Conservation (phyloP, 2,888 invertebrate genomes). For the Rotaria socialis region DNA sequence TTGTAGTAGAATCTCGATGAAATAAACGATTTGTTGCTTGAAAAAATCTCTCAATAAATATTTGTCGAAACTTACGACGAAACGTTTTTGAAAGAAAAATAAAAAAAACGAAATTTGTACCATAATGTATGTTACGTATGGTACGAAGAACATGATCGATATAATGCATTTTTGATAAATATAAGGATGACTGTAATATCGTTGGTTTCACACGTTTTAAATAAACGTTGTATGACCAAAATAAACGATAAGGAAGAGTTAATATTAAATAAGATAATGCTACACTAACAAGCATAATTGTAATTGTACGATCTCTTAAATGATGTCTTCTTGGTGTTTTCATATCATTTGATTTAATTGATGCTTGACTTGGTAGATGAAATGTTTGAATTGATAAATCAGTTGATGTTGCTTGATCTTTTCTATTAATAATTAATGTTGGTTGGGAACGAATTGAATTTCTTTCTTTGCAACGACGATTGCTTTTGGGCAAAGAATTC, state of each 20-base stretch:
- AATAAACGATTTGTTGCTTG: neutral
- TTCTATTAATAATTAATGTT: neutral
- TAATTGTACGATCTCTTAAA: slow-evolving; percentile 17
- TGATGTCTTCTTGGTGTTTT: neutral
- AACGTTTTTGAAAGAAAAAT: slow-evolving; percentile 26
- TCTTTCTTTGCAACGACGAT: neutral
- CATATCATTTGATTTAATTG: neutral
- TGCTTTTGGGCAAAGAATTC: neutral
- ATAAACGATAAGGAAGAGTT: neutral
- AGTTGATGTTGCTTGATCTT: slow-evolving; percentile 6
- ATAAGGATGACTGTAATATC: neutral
- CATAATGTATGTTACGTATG: slow-evolving; percentile 23
- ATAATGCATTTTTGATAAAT: slow-evolving; percentile 34
- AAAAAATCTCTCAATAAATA: neutral
- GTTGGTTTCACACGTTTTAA: neutral
- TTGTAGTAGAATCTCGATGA: neutral
- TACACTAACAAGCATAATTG: neutral
- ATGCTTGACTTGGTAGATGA: neutral
- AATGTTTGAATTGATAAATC: neutral
- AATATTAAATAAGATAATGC: slow-evolving; percentile 4
- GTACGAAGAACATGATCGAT: slow-evolving; percentile 23
- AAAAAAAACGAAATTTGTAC: slow-evolving; percentile 24
- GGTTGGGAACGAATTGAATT: neutral
- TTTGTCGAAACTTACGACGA: slow-evolving; percentile 21
- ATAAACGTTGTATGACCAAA: neutral